phyloP scores from a whole-genome alignment of 2,888 invertebrate genomes.

The Cephus spinipes region DNA sequence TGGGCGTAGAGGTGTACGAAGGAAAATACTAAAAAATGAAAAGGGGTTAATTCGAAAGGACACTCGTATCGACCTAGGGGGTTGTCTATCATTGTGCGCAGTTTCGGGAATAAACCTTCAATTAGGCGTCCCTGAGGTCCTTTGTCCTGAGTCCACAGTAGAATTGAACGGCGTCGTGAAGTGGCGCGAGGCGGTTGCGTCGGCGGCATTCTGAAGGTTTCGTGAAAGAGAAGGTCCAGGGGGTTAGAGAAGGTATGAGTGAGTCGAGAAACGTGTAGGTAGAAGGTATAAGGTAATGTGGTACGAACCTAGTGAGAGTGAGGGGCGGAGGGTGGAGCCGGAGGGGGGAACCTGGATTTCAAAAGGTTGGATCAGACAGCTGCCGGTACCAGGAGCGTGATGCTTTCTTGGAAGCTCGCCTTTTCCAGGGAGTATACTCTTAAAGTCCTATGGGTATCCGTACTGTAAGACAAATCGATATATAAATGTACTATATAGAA shows the following conservation, averaged over 20 bases:
- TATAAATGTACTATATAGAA: background rate
- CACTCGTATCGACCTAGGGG: background rate
- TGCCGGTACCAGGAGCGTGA: slow-evolving; percentile 31
- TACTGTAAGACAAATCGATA: background rate
- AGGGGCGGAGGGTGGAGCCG: slow-evolving; percentile 21
- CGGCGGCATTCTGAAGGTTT: slow-evolving; percentile 29
- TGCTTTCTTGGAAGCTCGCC: slow-evolving; percentile 34
- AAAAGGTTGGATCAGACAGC: slow-evolving; percentile 29
- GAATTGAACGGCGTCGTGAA: background rate
- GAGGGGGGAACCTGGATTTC: slow-evolving; percentile 1
- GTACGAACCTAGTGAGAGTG: background rate
- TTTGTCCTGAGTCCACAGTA: background rate
- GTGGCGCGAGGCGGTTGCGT: background rate
- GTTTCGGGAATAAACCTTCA: background rate
- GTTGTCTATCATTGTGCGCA: background rate
- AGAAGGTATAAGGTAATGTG: background rate
- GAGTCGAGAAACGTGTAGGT: slow-evolving; percentile 7
- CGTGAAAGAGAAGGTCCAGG: slow-evolving; percentile 23
- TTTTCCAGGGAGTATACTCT: slow-evolving; percentile 23
- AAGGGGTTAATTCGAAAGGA: background rate
- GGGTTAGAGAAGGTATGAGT: slow-evolving; percentile 7
- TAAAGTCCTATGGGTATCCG: background rate
- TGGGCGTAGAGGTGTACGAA: background rate
- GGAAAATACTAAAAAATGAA: background rate
- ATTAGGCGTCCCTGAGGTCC: background rate